Evolutionary conservation across 2,888 invertebrate genomes (phyloP).

Genomic region (Archips xylosteana): DNA sequence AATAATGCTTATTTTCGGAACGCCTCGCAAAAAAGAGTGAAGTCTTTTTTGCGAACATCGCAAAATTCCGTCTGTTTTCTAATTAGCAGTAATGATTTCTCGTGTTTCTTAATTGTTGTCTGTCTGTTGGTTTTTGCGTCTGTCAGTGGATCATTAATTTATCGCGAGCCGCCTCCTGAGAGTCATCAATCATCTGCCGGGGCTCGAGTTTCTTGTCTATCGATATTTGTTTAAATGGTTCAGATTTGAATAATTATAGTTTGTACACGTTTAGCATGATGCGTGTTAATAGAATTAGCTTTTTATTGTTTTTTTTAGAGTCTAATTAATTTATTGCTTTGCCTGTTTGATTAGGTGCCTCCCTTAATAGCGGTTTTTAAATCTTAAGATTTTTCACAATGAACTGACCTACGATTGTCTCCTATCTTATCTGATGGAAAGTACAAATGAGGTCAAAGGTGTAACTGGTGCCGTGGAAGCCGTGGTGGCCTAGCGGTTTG

Average conservation of each 20-base stretch:
- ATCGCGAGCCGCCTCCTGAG: slow-evolving; percentile 28
- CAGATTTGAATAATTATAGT: slow-evolving; percentile 4
- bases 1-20: too few relatives aligned
- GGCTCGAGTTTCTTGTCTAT: slow-evolving; percentile 34
- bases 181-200: slow-evolving; percentile 40
- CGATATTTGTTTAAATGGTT: slow-evolving; percentile 36
- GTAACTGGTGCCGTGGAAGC: too few relatives aligned
- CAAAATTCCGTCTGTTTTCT: slow-evolving; percentile 20
- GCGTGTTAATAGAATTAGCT: background rate
- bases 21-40: background rate
- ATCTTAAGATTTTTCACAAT: too few relatives aligned
- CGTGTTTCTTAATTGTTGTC: slow-evolving; percentile 41
- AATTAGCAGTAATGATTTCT: slow-evolving; percentile 39
- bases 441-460: too few relatives aligned
- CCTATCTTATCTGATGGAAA: too few relatives aligned
- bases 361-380: too few relatives aligned
- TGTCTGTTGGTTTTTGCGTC: slow-evolving; percentile 41
- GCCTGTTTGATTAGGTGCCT: too few relatives aligned
- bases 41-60: slow-evolving; percentile 17
- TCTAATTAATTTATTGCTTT: background rate
- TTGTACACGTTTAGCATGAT: background rate
- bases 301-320: background rate
- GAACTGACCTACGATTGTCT: too few relatives aligned
- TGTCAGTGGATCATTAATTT: slow-evolving; percentile 40
- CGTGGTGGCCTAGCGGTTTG: too few relatives aligned